These are phyloP conservation scores for Charadrius vociferus DNA, from an alignment of 2,113 vertebrate genomes.

Conservation along the genomic window DNA sequence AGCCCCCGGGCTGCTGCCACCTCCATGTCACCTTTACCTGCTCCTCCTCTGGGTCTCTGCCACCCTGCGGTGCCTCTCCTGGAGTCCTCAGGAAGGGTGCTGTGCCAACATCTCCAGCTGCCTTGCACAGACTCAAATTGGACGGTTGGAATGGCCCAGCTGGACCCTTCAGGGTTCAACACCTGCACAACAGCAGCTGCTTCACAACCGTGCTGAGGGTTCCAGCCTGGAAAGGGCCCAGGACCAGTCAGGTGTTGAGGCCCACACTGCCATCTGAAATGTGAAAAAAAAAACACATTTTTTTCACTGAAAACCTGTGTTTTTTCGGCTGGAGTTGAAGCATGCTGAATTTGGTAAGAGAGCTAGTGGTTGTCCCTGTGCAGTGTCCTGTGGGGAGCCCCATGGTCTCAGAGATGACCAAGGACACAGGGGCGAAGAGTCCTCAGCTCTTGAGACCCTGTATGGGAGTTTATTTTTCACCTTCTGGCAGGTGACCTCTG, in stretches of 20 bases:
- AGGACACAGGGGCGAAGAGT: not conserved
- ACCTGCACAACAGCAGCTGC: too few relatives aligned
- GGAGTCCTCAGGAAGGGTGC: not conserved
- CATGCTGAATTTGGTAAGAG: too few relatives aligned
- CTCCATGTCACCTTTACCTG: not conserved
- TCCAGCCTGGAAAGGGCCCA: not conserved
- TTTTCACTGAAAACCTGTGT: too few relatives aligned
- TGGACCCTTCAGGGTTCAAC: not conserved
- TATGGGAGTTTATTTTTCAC: not conserved
- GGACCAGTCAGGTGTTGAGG: not conserved
- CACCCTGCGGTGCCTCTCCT: accelerated
- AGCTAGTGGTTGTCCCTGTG: not conserved
- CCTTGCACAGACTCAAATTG: accelerated
- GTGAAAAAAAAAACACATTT: not conserved
- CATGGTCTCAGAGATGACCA: too few relatives aligned
- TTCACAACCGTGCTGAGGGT: not conserved
- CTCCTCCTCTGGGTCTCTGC: not conserved
- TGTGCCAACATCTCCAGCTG: not conserved
- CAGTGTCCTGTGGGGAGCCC: not conserved
- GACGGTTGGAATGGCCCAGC: not conserved
- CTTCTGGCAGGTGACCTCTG: not conserved
- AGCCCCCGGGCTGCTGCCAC: not conserved
- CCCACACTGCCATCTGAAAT: not conserved
- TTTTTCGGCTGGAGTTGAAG: not conserved
- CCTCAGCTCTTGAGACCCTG: not conserved